Evolutionary conservation across 2,888 invertebrate genomes (phyloP).

Genomic region (Achlya flavicornis): DNA sequence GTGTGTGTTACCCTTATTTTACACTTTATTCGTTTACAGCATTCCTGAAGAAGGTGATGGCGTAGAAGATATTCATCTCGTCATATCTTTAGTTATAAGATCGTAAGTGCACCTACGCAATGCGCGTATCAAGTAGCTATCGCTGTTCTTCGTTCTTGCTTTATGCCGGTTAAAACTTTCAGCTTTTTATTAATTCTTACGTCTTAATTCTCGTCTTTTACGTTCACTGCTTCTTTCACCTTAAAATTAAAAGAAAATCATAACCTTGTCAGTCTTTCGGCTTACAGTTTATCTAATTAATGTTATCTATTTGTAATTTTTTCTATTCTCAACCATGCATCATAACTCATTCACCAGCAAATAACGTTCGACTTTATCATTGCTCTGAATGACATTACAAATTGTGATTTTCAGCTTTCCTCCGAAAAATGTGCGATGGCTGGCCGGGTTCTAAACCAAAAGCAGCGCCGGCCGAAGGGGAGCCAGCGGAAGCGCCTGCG

Average conservation of each 20-base stretch:
- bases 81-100: slow-evolving; percentile 83
- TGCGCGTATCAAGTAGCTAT: slow-evolving; percentile 31
- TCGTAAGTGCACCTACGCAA: slow-evolving; percentile 73
- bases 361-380: slow-evolving; percentile 8
- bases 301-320: not conserved
- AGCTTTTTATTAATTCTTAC: slow-evolving; percentile 29
- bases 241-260: not conserved
- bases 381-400: slow-evolving; percentile 11
- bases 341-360: slow-evolving; percentile 16
- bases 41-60: slow-evolving; percentile 92
- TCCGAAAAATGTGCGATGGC: slow-evolving; percentile 92
- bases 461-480: slow-evolving; percentile 38
- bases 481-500: slow-evolving; percentile 58
- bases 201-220: slow-evolving; percentile 33
- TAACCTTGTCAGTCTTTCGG: not conserved
- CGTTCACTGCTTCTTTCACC: slow-evolving; percentile 9
- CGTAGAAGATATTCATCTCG: slow-evolving; percentile 78
- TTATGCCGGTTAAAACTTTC: slow-evolving; percentile 24
- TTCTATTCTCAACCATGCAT: slow-evolving; percentile 1
- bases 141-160: slow-evolving; percentile 49
- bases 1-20: slow-evolving; percentile 68
- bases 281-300: not conserved
- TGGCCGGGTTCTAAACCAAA: slow-evolving; percentile 57
- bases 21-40: slow-evolving; percentile 85
- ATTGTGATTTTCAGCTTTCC: slow-evolving; percentile 87